Evolutionary conservation across 2,113 vertebrate genomes (phyloP), one percentile per base, ranked within the genome.

Genomic region (Indicator indicator): DNA sequence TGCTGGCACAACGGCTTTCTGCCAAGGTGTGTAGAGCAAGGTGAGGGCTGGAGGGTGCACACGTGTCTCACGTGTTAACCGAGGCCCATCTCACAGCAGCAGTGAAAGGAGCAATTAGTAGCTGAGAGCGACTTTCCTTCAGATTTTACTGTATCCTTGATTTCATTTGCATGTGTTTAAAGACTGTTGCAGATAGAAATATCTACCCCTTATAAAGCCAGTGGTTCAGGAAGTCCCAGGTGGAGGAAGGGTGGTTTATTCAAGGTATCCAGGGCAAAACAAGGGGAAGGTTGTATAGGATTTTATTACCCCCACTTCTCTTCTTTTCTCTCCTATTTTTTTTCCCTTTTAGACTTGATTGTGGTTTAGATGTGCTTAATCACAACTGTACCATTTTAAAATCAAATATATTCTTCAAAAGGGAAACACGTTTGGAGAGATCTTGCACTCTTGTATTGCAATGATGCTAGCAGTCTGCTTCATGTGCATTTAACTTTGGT

Each of bases 401-500:
- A 90, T 77, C 18, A 54, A 80, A n/a, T 64, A 8, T 28, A 13
- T 71, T 52, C 59, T 92, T 58, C 64, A 68, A 87, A 83, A 78
- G 46, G 46, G 58, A 50, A 50, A 6, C 8, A 42, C 60, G 78
- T 90, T 83, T 21, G 80, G 69, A 27, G 72, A 28, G 89, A 38
- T 55, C 56, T 81, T 40, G 64, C 80, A 56, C 15, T 55, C 67
- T 68, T 19, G 1, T 44, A 13, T 80, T 19, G 27, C 83, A 82
- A 56, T 5, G 88, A 95, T 92, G 63, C 73, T 93, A 16, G 84
- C 83, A 62, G 97, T 95, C 95, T 76, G 64, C 93, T 96, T 95
- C 67, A n/a, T 84, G 92, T 92, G 89, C 94, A 90, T 97, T 97
- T 96, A 89, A 91, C 97, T 97, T 96, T 84, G 91, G 96, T 90